Evolutionary conservation across 2,888 invertebrate genomes (phyloP), one percentile per base, ranked within the genome.

Genomic region (Agonum fuliginosum): DNA sequence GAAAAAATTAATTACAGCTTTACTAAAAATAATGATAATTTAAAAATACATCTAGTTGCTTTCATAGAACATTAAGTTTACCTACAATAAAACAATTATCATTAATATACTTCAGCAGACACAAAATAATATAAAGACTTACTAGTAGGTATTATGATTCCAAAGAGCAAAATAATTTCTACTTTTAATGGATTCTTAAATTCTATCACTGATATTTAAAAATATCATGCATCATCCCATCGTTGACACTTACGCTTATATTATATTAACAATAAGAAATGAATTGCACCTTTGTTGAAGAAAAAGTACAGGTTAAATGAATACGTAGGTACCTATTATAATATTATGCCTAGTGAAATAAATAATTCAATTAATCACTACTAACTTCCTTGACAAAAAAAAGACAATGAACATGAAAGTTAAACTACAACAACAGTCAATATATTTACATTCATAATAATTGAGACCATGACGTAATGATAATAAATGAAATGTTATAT

Each of bases 311-410:
- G 12, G 37, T 37, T 1, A 37, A 37, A n/a, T n/a, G n/a, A n/a
- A n/a, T n/a, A n/a, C n/a, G n/a, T n/a, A n/a, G n/a, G n/a, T 37
- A 10, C 10, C 14, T 43, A 1, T 14, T 43, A 14, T 43, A 54
- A 54, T 54, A 24, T 37, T 37, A 1, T 12, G 54, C 54, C 12
- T 6, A 24, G 24, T n/a, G 10, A 54, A 54, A 24, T 24, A 54
- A 54, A 12, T 54, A n/a, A n/a, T 51, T 54, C 54, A 54, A 54
- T 54, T 54, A 54, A 54, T 54, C 54, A 54, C 24, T 54, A 12
- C n/a, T 54, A 54, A 8, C 12, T 54, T 54, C 54, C 54, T 54
- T 22, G 54, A 24, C 54, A 54, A 54, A 51, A 54, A 54, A 51
- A 51, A 51, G 10, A 51, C 20, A 54, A 54, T 54, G 24, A 54